phyloP scores from a whole-genome alignment of 1,140 invertebrate species.

The Elysia chlorotica region DNA sequence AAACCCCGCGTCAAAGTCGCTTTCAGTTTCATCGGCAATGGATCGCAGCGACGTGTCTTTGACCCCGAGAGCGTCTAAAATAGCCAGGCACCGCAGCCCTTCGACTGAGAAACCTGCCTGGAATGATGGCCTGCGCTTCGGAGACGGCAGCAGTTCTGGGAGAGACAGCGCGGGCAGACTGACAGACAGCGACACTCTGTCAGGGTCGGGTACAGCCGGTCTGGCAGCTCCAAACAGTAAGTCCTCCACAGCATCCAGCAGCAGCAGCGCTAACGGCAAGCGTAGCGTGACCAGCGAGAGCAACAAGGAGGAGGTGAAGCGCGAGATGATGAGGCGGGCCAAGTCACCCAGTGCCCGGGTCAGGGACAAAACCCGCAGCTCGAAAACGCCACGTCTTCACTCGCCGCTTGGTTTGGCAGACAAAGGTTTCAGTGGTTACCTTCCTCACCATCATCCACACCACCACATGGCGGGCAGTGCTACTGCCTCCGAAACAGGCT shows the following conservation, averaged over 20 bases:
- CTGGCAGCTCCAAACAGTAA: background rate
- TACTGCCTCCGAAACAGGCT: slow-evolving; percentile 17
- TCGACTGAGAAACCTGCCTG: slow-evolving; percentile 1
- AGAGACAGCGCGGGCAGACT: slow-evolving; percentile 8
- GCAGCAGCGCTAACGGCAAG: too few relatives aligned
- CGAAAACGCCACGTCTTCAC: slow-evolving; percentile 37
- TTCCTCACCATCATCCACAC: too few relatives aligned
- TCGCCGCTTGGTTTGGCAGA: slow-evolving; percentile 24
- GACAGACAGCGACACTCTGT: slow-evolving; percentile 41
- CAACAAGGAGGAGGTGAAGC: slow-evolving; percentile 45
- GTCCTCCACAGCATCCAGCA: too few relatives aligned
- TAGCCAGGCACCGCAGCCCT: slow-evolving; percentile 26
- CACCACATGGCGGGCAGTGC: slow-evolving; percentile 2
- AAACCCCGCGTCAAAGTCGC: background rate
- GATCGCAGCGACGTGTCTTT: background rate
- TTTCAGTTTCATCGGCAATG: background rate
- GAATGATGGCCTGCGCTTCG: background rate
- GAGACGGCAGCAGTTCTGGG: background rate
- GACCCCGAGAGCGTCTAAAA: slow-evolving; percentile 25
- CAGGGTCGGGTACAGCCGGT: slow-evolving; percentile 1
- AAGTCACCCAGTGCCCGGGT: slow-evolving; percentile 57
- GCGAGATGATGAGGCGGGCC: slow-evolving; percentile 36
- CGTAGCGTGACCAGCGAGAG: slow-evolving; percentile 35
- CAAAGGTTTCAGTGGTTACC: slow-evolving; percentile 19
- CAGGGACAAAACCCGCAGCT: slow-evolving; percentile 46